A percentile compares a stretch with the other conserved stretches of the same genome.
phyloP scores from a whole-genome alignment of 2,888 invertebrate species.

The Beris chalybata region DNA sequence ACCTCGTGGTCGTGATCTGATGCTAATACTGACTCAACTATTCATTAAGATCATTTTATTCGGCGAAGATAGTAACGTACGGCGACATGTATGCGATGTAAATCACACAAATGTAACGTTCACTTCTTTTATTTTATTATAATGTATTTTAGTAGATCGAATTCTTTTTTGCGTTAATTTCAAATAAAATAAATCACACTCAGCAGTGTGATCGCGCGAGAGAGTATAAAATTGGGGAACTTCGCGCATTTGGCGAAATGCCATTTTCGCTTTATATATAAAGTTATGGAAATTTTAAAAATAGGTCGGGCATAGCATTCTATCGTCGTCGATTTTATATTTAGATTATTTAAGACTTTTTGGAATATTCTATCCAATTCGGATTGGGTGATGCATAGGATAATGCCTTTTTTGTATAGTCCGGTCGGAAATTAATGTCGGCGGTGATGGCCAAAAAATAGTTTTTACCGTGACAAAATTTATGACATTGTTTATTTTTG shows the following conservation, averaged over 20 bases:
- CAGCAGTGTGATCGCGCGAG: not conserved
- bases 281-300: constrained; percentile 41
- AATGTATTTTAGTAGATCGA: not conserved
- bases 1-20: too few relatives aligned
- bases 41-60: too few relatives aligned
- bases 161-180: not conserved
- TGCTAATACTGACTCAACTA: too few relatives aligned
- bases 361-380: constrained; percentile 37
- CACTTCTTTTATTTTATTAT: too few relatives aligned
- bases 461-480: too few relatives aligned
- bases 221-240: constrained; percentile 26
- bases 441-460: too few relatives aligned
- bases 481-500: too few relatives aligned
- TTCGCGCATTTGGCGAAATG: constrained; percentile 38
- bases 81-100: too few relatives aligned
- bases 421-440: constrained; percentile 3
- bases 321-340: constrained; percentile 31
- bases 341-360: constrained; percentile 31
- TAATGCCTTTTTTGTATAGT: constrained; percentile 20
- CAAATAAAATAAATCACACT: constrained; percentile 3
- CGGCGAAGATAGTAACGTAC: too few relatives aligned
- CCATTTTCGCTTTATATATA: constrained; percentile 37
- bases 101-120: too few relatives aligned
- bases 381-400: constrained; percentile 24
- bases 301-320: constrained; percentile 39